A percentile compares a stretch with the other conserved stretches of the same genome.
phyloP scores from a whole-genome alignment of 2,113 vertebrate species.

The Python bivittatus region DNA sequence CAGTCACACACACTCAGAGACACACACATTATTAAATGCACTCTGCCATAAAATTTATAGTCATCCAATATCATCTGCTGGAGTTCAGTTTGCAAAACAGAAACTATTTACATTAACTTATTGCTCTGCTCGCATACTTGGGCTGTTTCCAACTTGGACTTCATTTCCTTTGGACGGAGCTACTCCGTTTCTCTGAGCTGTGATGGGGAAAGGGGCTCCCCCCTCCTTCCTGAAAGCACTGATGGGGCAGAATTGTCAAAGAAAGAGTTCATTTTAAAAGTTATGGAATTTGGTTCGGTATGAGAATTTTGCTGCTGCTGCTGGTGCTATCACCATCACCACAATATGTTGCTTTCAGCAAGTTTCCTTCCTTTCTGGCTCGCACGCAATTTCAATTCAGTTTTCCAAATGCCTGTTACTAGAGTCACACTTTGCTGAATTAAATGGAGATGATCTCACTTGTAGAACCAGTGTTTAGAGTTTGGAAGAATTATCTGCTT shows the following conservation, averaged over 20 bases:
- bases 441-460: background rate
- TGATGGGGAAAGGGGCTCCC: background rate
- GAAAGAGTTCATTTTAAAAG: background rate
- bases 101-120: slow-evolving; percentile 54
- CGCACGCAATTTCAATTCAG: background rate
- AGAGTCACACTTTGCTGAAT: background rate
- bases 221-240: background rate
- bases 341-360: background rate
- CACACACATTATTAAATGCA: slow-evolving; percentile 55
- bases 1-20: background rate
- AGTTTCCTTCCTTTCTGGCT: background rate
- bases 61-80: slow-evolving; percentile 57
- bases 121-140: slow-evolving; percentile 46
- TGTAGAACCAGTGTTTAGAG: background rate
- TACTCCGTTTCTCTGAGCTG: slow-evolving; percentile 35
- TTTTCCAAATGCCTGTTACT: too few species aligned
- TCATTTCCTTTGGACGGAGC: slow-evolving; percentile 40
- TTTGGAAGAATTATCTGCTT: background rate
- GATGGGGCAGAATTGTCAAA: background rate
- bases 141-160: slow-evolving; percentile 33
- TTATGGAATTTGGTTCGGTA: background rate
- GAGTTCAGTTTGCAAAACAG: slow-evolving; percentile 43
- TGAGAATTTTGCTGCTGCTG: background rate
- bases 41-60: slow-evolving; percentile 59
- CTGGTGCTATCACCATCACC: background rate